Percentiles rank a stretch among this genome's conserved stretches.
Conservation (phyloP, 2,113 vertebrate genomes). For the Chlamydotis undulata region DNA sequence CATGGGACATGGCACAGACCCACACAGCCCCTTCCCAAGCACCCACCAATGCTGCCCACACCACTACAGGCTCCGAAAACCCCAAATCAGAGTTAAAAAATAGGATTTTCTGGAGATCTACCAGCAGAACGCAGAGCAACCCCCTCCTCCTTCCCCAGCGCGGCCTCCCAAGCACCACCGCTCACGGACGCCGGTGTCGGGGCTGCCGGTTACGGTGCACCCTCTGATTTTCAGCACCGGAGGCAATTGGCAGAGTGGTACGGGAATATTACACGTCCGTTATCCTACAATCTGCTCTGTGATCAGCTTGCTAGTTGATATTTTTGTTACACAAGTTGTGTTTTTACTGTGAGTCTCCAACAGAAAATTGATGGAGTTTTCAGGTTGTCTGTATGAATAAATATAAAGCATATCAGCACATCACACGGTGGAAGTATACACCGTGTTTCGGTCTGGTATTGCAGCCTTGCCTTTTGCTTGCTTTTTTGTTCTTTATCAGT, state of each 20-base stretch:
- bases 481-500: not conserved
- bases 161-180: rapidly evolving
- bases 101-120: rapidly evolving
- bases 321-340: not conserved
- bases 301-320: not conserved
- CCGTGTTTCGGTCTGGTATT: rapidly evolving
- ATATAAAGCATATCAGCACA: not conserved
- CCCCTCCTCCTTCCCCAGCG: rapidly evolving
- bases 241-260: rapidly evolving
- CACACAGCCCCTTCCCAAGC: not conserved
- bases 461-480: not conserved
- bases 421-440: rapidly evolving
- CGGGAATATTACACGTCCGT: not conserved
- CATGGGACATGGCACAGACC: rapidly evolving
- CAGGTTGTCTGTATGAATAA: not conserved
- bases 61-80: not conserved
- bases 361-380: not conserved
- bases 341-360: not conserved
- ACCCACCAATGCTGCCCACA: rapidly evolving
- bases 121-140: not conserved
- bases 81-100: not conserved
- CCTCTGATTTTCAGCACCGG: not conserved
- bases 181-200: rapidly evolving
- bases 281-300: rapidly evolving
- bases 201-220: not conserved